Percentiles rank a stretch among this genome's conserved stretches.
Conservation (phyloP, 2,888 invertebrate species). For the Lottia scabra region DNA sequence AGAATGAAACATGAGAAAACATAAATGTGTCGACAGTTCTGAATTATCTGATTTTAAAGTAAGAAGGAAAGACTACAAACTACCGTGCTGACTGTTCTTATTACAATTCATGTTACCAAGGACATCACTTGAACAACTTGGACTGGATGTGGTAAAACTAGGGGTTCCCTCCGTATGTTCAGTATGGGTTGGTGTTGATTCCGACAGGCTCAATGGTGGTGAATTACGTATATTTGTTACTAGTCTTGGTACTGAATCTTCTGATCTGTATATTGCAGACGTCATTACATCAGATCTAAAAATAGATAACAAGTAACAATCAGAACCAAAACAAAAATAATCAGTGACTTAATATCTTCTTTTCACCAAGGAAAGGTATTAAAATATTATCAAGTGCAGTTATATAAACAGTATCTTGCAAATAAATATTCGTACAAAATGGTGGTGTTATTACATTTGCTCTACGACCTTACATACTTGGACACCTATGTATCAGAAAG, state of each 20-base stretch:
- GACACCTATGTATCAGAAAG: no score
- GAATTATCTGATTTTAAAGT: neutral
- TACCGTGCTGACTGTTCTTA: slow-evolving; percentile 7
- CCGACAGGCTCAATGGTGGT: slow-evolving; percentile 68
- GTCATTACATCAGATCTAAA: slow-evolving; percentile 36
- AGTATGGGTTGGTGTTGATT: slow-evolving; percentile 93
- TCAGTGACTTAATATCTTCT: no score
- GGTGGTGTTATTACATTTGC: no score
- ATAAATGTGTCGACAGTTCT: no score
- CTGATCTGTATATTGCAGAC: slow-evolving; percentile 30
- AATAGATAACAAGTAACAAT: neutral
- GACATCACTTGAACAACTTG: slow-evolving; percentile 71
- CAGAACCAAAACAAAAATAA: no score
- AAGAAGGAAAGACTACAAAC: neutral
- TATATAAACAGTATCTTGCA: no score
- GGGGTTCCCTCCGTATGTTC: slow-evolving; percentile 86
- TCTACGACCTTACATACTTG: no score
- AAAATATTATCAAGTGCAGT: no score
- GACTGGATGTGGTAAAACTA: slow-evolving; percentile 96
- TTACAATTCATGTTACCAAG: slow-evolving; percentile 43
- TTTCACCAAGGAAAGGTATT: no score
- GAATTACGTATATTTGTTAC: slow-evolving; percentile 39
- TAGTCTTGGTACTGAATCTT: slow-evolving; percentile 21
- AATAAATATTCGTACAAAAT: no score
- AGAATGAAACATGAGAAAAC: no score